These are phyloP conservation scores for Sarcophaga carnaria DNA, from an alignment of 2,888 invertebrate genomes.

Conservation along the genomic window DNA sequence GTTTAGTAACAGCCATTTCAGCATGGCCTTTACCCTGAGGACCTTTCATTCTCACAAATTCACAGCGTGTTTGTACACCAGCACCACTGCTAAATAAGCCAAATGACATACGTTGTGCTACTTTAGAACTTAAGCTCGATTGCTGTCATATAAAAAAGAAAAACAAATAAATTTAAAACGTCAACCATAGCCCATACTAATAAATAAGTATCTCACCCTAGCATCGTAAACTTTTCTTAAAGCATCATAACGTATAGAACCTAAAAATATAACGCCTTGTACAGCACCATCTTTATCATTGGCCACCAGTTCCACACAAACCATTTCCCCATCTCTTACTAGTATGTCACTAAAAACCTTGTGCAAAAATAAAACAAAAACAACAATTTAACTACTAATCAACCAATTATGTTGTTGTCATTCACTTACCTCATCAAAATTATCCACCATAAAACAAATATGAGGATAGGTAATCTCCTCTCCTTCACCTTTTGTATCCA, in stretches of 20 bases:
- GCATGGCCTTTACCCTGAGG: constrained; percentile 98
- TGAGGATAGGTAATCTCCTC: constrained; percentile 99
- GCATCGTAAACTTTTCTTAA: constrained; percentile 98
- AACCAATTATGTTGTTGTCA: background rate
- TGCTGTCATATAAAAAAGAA: constrained; percentile 82
- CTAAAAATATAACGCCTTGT: constrained; percentile 97
- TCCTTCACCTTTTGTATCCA: constrained; percentile 98
- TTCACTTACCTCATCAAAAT: constrained; percentile 94
- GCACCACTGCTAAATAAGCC: constrained; percentile 91
- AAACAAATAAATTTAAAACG: background rate
- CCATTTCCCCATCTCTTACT: constrained; percentile 99
- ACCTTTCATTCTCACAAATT: constrained; percentile 99
- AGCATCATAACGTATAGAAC: constrained; percentile 98
- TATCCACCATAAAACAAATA: constrained; percentile 99
- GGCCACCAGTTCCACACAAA: constrained; percentile 98
- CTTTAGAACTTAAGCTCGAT: constrained; percentile 96
- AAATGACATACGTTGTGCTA: constrained; percentile 97
- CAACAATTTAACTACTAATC: background rate
- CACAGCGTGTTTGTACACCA: constrained; percentile 90
- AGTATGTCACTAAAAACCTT: constrained; percentile 99
- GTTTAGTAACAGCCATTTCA: constrained; percentile 98
- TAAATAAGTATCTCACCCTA: constrained; percentile 84
- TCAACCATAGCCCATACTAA: background rate
- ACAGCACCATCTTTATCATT: constrained; percentile 92
- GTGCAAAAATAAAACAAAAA: constrained; percentile 62